phyloP scores from a whole-genome alignment of 2,113 vertebrate genomes.

The Chaetura pelagica region DNA sequence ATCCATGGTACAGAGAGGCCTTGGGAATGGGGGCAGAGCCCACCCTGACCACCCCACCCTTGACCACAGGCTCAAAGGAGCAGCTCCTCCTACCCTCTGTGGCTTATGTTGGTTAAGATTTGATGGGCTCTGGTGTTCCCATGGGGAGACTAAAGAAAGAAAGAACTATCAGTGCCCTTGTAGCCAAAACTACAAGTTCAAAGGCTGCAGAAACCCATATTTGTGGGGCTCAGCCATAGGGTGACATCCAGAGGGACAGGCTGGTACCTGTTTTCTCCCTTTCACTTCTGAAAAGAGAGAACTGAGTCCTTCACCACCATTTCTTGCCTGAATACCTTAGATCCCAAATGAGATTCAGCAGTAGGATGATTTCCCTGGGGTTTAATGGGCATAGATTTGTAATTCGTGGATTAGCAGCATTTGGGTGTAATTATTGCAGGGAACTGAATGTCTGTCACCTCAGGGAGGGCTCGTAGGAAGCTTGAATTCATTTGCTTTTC shows the following conservation, averaged over 20 bases:
- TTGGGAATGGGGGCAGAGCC: not conserved
- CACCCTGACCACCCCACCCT: no score
- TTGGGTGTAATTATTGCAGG: slow-evolving; percentile 62
- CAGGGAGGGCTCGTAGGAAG: not conserved
- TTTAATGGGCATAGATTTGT: slow-evolving; percentile 41
- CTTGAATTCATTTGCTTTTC: slow-evolving; percentile 23
- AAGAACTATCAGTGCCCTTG: not conserved
- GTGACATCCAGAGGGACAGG: not conserved
- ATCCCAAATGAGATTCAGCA: not conserved
- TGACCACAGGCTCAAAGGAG: not conserved
- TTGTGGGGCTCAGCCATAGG: not conserved
- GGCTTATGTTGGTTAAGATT: not conserved
- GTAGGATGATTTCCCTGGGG: slow-evolving; percentile 45
- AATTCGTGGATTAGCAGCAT: slow-evolving; percentile 64
- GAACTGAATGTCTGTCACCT: slow-evolving; percentile 47
- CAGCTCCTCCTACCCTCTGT: not conserved
- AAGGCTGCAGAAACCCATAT: no score
- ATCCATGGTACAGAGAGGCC: slow-evolving; percentile 84
- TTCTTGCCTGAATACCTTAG: not conserved
- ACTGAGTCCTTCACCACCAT: not conserved
- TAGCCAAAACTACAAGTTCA: not conserved
- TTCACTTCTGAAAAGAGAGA: not conserved
- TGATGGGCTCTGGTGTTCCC: not conserved
- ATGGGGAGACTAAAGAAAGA: not conserved
- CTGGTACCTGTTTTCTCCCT: not conserved